These are phyloP conservation scores for Diprion similis DNA, from an alignment of 1,140 invertebrate species.

Conservation along the genomic window DNA sequence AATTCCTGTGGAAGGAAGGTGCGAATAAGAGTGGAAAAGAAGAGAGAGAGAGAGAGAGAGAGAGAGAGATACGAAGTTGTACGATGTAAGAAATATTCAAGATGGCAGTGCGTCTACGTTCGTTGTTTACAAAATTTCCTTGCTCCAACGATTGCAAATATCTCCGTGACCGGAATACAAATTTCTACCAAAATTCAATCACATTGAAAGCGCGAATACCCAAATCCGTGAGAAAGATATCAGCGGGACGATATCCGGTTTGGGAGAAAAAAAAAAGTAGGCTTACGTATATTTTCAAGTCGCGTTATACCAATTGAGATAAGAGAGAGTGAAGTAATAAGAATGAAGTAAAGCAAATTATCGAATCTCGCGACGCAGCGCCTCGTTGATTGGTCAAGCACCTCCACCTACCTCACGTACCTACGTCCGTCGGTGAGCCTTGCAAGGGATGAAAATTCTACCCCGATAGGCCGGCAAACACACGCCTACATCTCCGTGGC, in stretches of 20 bases:
- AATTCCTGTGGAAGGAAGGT: neutral
- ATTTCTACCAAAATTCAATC: neutral
- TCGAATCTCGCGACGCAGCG: too few species aligned
- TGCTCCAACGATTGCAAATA: neutral
- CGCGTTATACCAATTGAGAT: too few species aligned
- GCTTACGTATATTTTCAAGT: too few species aligned
- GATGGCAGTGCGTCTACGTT: slow-evolving; percentile 4
- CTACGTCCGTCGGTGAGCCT: too few species aligned
- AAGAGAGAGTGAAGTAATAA: too few species aligned
- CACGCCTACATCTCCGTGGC: neutral
- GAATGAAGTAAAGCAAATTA: too few species aligned
- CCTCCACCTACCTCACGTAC: too few species aligned
- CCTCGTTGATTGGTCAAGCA: too few species aligned
- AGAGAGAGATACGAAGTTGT: too few species aligned
- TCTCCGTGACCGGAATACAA: neutral
- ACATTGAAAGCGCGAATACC: neutral
- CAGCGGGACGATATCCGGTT: neutral
- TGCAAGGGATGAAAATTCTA: neutral
- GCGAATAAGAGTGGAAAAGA: slow-evolving; percentile 7
- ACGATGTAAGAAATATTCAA: neutral
- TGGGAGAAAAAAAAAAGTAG: too few species aligned
- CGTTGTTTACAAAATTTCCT: neutral
- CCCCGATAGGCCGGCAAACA: neutral
- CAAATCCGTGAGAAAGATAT: neutral
- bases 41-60: slow-evolving; percentile 4